A percentile compares a stretch with the other conserved stretches of the same genome.
These are phyloP conservation scores for Hydrolagus colliei DNA, from an alignment of 2,797 vertebrate species.

Conservation along the genomic window DNA sequence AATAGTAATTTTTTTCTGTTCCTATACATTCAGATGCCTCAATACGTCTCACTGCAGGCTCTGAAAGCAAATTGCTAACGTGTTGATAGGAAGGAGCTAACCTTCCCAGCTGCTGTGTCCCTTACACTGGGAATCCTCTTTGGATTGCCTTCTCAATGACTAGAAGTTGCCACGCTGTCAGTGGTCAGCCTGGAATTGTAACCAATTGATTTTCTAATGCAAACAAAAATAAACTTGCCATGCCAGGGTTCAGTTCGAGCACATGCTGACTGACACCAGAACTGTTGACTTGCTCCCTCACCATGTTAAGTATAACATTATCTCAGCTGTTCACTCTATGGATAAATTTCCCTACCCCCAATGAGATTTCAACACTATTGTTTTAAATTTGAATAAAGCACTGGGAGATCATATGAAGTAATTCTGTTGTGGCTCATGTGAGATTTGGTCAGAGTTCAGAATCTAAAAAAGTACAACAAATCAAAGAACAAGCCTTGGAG, in stretches of 20 bases:
- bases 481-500: no score
- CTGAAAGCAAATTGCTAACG: neutral
- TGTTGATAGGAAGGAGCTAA: conserved; percentile 12
- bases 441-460: neutral
- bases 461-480: no score
- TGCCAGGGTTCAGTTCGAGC: neutral
- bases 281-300: neutral
- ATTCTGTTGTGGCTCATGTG: neutral
- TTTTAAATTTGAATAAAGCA: neutral
- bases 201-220: conserved; percentile 21
- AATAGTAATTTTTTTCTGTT: no score
- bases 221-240: neutral
- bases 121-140: neutral
- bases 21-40: no score
- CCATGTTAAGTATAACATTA: neutral
- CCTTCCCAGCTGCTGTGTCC: neutral
- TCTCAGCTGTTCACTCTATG: neutral
- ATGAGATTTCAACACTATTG: neutral
- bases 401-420: neutral
- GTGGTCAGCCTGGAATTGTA: conserved; percentile 8
- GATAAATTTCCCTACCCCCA: neutral
- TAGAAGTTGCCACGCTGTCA: neutral
- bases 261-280: neutral
- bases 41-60: no score
- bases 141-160: neutral